A percentile compares a stretch with the other conserved stretches of the same genome.
These are phyloP conservation scores for Halictus ligatus DNA, from an alignment of 2,888 invertebrate genomes.

Conservation along the genomic window DNA sequence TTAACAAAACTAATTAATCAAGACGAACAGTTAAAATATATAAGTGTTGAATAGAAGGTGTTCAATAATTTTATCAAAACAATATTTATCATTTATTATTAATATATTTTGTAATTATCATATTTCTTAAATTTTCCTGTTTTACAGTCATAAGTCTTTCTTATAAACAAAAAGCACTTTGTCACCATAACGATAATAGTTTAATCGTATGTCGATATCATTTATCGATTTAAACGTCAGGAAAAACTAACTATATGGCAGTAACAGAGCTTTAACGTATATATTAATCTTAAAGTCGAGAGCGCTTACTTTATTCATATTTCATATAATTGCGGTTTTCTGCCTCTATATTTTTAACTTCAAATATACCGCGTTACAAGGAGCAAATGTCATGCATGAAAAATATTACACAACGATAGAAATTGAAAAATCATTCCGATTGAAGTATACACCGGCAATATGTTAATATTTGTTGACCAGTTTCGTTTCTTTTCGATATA, in stretches of 20 bases:
- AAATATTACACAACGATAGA: slow-evolving; percentile 32
- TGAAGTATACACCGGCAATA: neutral
- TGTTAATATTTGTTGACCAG: neutral
- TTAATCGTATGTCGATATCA: neutral
- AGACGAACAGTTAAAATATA: neutral
- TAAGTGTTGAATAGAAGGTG: neutral
- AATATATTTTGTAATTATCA: slow-evolving; percentile 17
- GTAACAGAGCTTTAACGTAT: slow-evolving; percentile 1
- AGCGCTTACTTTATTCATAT: slow-evolving; percentile 7
- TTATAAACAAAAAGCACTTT: neutral
- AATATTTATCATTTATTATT: slow-evolving; percentile 14
- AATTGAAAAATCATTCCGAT: neutral
- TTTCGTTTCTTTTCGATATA: neutral
- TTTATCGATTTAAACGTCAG: neutral
- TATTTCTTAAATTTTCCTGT: neutral
- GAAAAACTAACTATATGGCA: neutral
- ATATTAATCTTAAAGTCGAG: slow-evolving; percentile 11
- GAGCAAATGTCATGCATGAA: slow-evolving; percentile 23
- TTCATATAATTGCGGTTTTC: slow-evolving; percentile 14
- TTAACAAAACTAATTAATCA: neutral
- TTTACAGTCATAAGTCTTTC: neutral
- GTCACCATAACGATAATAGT: neutral
- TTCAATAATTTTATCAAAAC: neutral
- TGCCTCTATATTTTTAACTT: slow-evolving; percentile 40
- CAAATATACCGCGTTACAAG: slow-evolving; percentile 60